Percentiles rank a stretch among this genome's conserved stretches.
Conservation (phyloP, 1,140 invertebrate species). For the Patella vulgata region DNA sequence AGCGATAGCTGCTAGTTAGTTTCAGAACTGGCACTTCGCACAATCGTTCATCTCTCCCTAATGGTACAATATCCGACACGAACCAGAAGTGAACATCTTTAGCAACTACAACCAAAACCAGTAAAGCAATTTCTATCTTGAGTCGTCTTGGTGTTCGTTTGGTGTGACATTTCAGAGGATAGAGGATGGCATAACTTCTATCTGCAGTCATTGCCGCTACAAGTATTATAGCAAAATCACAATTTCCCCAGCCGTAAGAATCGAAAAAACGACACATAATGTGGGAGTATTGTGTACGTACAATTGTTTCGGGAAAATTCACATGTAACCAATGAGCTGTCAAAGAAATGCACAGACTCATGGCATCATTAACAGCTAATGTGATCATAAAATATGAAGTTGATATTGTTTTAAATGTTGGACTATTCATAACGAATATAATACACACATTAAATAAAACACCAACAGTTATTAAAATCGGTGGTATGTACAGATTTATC, state of each 20-base stretch:
- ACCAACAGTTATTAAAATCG: conserved; percentile 43
- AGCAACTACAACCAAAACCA: conserved; percentile 24
- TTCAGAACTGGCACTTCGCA: conserved; percentile 36
- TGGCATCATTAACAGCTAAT: conserved; percentile 42
- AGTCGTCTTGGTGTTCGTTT: conserved; percentile 37
- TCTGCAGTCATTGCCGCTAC: conserved; percentile 49
- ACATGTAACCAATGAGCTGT: conserved; percentile 52
- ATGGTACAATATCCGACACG: conserved; percentile 42
- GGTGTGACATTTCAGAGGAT: conserved; percentile 34
- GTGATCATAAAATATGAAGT: conserved; percentile 47
- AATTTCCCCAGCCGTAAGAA: conserved; percentile 51
- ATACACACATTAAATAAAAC: conserved; percentile 40
- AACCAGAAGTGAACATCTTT: conserved; percentile 54
- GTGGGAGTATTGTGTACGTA: conserved; percentile 24
- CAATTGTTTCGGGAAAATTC: conserved; percentile 38
- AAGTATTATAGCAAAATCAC: conserved; percentile 48
- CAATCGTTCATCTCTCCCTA: conserved; percentile 36
- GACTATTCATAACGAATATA: conserved; percentile 47
- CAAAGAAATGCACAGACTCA: conserved; percentile 41
- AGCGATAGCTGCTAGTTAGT: conserved; percentile 3
- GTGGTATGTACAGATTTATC: conserved; percentile 29
- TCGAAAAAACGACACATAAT: conserved; percentile 52
- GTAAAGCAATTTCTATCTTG: conserved; percentile 25
- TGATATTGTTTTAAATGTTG: conserved; percentile 44
- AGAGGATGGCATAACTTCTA: conserved; percentile 43